Conservation (phyloP, 2,888 invertebrate species). For the Arctia plantaginis region DNA sequence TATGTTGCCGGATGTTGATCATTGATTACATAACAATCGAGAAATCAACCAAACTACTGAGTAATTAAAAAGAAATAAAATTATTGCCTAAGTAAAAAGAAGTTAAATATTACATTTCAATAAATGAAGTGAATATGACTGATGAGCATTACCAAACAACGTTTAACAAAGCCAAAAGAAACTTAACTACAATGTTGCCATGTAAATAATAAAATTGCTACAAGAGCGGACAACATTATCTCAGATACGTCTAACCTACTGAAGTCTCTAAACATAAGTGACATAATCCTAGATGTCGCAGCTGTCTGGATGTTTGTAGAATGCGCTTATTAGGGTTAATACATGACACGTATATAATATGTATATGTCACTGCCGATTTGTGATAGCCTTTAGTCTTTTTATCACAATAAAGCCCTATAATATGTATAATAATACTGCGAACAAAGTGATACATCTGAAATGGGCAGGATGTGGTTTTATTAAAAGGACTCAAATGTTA, state of each 20-base stretch:
- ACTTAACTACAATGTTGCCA: background rate
- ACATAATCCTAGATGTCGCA: background rate
- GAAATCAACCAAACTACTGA: conserved; percentile 33
- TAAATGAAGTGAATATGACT: background rate
- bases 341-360: background rate
- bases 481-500: conserved; percentile 18
- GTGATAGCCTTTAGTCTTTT: background rate
- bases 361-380: background rate
- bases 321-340: background rate
- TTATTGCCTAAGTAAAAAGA: conserved; percentile 12
- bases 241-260: background rate
- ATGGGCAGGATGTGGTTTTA: conserved; percentile 34
- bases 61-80: conserved; percentile 33
- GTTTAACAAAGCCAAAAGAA: background rate
- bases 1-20: conserved; percentile 45
- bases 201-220: background rate
- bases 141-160: background rate
- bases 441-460: conserved; percentile 37
- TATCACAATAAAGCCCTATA: conserved; percentile 13
- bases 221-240: too few species aligned
- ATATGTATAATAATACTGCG: conserved; percentile 18
- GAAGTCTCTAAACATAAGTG: background rate
- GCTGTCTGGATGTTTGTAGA: background rate
- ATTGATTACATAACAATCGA: conserved; percentile 42
- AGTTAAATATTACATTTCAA: background rate